Base-by-base conservation (phyloP, 2,113 vertebrate genomes). In the Copsychus sechellarum region DNA sequence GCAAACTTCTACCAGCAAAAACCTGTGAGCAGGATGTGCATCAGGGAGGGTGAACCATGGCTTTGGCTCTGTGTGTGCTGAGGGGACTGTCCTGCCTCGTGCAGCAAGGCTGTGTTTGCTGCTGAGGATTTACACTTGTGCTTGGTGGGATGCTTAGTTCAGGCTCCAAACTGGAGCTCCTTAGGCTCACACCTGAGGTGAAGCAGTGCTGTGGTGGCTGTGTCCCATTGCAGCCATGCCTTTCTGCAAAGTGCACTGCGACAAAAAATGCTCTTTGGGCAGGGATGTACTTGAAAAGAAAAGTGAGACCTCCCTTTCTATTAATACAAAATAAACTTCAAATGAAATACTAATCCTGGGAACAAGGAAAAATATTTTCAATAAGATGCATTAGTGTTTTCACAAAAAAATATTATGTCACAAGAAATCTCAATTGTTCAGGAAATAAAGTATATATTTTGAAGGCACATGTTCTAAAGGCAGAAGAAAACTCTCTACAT, bases 201-300 rank as follows among this genome's bases (percentile, higher is more conserved):
- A 25, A 29, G 71, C 6, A 2, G 13, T 12, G 66, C 81, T 56
- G 34, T 13, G 54, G 28, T 26, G 38, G 54, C 54, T 54, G 86
- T 25, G 31, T 15, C 24, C 43, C 58, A 1, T 0, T 11, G 50
- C 62, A 66, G 56, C 38, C 15, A 0, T 6, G 13, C 25, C 54
- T 24, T 54, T 47, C 60, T 4, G 7, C 70, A 42, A 50, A 66
- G 16, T 47, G 48, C 40, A n/a, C 26, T 15, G 36, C 12, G 34
- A 56, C 43, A 42, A 60, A 85, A 79, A 62, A 28, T 8, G 36
- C 10, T 34, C 21, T 78, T 96, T 57, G 42, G 72, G 54, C 28
- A 58, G 45, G 14, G 34, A 14, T 0, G 12, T 47, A 34, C 42
- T 58, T 38, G 47, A 34, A 81, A 92, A 77, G 31, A 61, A 77